Percentiles rank a stretch among this genome's conserved stretches.
These are phyloP conservation scores for Hedya salicella DNA, from an alignment of 2,888 invertebrate genomes.

Conservation along the genomic window DNA sequence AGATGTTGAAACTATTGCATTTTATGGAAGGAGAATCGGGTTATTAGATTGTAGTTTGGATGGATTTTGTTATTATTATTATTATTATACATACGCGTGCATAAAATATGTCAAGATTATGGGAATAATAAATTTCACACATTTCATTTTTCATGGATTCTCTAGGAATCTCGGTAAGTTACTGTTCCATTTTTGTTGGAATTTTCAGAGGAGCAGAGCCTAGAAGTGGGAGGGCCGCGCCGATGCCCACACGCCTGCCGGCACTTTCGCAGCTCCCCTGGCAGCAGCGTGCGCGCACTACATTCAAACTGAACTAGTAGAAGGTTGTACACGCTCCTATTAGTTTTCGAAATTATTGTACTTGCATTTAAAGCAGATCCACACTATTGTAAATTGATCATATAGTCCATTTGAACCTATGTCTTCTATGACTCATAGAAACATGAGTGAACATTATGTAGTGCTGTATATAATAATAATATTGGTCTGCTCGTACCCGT, in stretches of 20 bases:
- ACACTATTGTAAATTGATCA: too few relatives aligned
- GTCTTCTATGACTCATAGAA: neutral
- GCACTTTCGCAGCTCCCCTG: constrained; percentile 12
- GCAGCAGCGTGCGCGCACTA: neutral
- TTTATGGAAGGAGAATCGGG: too few relatives aligned
- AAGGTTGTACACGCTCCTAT: neutral
- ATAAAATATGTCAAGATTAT: too few relatives aligned
- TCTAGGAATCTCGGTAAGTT: neutral
- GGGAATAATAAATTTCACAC: too few relatives aligned
- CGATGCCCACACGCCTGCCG: neutral
- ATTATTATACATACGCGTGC: too few relatives aligned
- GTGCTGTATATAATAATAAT: neutral
- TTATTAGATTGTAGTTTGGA: too few relatives aligned
- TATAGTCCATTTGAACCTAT: too few relatives aligned
- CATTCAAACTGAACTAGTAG: constrained; percentile 5
- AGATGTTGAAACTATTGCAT: too few relatives aligned
- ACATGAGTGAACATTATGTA: neutral
- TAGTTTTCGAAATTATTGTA: neutral
- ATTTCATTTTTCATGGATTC: neutral
- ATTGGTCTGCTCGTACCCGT: neutral
- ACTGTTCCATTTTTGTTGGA: neutral
- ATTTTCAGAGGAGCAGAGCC: neutral
- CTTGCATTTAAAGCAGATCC: too few relatives aligned
- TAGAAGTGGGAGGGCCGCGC: neutral
- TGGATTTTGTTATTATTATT: too few relatives aligned